Base-by-base conservation (phyloP, 2,113 vertebrate species). In the Caloenas nicobarica region DNA sequence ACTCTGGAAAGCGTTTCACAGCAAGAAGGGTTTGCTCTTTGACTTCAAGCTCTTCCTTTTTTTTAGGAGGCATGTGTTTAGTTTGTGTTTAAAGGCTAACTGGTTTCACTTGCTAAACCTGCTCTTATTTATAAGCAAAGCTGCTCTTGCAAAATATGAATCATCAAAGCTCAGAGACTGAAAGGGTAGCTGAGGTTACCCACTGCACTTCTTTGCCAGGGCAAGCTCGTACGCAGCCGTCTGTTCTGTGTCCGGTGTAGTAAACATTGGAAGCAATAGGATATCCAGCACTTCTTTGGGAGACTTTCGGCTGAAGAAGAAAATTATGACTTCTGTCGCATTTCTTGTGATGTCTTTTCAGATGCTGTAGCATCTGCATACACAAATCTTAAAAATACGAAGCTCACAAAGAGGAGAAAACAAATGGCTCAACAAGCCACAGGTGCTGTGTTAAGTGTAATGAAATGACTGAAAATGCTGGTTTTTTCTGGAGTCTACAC, bases 171-270 rank as follows among this genome's bases (percentile, higher is more conserved):
- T 87, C 38, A 40, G 69, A 69, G 77, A 53, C 77, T 69, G 82
- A 95, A 86, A 95, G 91, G 92, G 86, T 84, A 94, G 73, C 76
- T 92, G 95, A 95, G 93, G 96, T 94, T 96, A 93, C 61, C 31
- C 31, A 5, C 88, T 94, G 40, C 13, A 15, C 78, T 94, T 40
- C 54, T 69, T 31, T 91, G 83, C 77, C 86, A 92, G 72, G 61
- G 57, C 81, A 92, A 72, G 83, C 77, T 89, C 2, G 1, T 72
- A 91, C 86, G 46, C 83, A 93, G 57, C 62, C 69, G 83, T 85
- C 86, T 93, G 9, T 81, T 68, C 40, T 25, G 22, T 54, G 66
- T 89, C 73, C 11, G 3, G 64, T 57, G 54, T 72, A 89, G 64
- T 76, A 94, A 95, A 93, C 66, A 87, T 31, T 58, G 68, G 73